A percentile compares a stretch with the other conserved stretches of the same genome.
Conservation (phyloP, 2,113 vertebrate species). For the Catharus bicknelli region DNA sequence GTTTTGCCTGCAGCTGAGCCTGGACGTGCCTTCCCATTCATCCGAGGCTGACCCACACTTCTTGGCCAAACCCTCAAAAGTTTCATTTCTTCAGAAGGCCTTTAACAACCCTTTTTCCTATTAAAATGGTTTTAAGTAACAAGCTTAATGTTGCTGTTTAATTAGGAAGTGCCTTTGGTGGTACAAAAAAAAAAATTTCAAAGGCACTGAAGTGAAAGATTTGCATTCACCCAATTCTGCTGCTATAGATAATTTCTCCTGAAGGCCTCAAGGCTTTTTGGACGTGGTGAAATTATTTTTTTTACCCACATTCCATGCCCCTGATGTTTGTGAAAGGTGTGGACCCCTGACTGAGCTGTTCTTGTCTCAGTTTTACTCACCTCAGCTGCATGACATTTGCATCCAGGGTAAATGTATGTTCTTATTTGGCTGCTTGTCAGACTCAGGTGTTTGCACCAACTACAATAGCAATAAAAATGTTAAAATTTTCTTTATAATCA, state of each 20-base stretch:
- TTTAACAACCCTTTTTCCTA: background rate
- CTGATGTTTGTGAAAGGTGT: background rate
- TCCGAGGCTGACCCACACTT: background rate
- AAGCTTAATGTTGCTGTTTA: background rate
- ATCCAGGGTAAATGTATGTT: background rate
- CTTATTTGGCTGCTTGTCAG: background rate
- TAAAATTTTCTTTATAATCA: background rate
- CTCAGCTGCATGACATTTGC: background rate
- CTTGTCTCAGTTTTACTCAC: background rate
- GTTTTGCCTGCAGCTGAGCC: background rate
- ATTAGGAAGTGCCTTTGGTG: background rate
- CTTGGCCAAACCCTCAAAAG: background rate
- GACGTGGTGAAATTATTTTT: background rate
- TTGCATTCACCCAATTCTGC: background rate
- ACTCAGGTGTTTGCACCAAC: background rate
- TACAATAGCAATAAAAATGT: background rate
- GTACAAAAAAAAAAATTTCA: background rate
- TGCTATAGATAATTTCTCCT: background rate
- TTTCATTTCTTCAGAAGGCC: background rate
- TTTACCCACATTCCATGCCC: background rate
- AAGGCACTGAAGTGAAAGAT: background rate
- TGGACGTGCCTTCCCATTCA: background rate
- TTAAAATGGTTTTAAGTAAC: background rate
- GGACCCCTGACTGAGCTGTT: background rate
- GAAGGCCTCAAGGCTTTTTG: background rate